Percentiles rank a stretch among this genome's conserved stretches.
Conservation (phyloP, 2,888 invertebrate species). For the Orchestes rusci region DNA sequence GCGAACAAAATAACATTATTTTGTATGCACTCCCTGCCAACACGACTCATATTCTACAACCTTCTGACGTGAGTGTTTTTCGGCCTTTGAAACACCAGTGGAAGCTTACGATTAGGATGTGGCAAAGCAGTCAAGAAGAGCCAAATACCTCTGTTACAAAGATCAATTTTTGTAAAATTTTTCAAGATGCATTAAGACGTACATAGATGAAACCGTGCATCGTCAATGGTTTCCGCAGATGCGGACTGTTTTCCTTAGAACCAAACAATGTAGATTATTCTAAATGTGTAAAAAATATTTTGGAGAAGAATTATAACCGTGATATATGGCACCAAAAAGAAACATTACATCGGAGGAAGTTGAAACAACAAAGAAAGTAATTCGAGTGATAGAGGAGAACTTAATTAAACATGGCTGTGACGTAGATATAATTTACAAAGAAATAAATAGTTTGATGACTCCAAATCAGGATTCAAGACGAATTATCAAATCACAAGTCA, state of each 20-base stretch:
- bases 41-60: neutral
- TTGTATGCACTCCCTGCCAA: conserved; percentile 2
- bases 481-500: neutral
- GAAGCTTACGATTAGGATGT: conserved; percentile 2
- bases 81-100: conserved; percentile 1
- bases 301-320: neutral
- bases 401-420: too few relatives aligned
- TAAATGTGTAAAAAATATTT: conserved; percentile 3
- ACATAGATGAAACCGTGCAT: neutral
- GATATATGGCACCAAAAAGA: too few relatives aligned
- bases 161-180: too few relatives aligned
- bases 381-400: too few relatives aligned
- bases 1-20: neutral
- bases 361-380: too few relatives aligned
- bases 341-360: too few relatives aligned
- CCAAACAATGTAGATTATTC: conserved; percentile 4
- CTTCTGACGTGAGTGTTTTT: conserved; percentile 5
- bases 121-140: too few relatives aligned
- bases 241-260: conserved; percentile 4
- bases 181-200: neutral
- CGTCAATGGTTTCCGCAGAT: too few relatives aligned
- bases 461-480: neutral
- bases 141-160: too few relatives aligned
- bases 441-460: neutral
- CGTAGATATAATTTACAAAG: too few relatives aligned